These are phyloP conservation scores for Nibea coibor DNA, from an alignment of 2,113 vertebrate genomes.

Conservation along the genomic window DNA sequence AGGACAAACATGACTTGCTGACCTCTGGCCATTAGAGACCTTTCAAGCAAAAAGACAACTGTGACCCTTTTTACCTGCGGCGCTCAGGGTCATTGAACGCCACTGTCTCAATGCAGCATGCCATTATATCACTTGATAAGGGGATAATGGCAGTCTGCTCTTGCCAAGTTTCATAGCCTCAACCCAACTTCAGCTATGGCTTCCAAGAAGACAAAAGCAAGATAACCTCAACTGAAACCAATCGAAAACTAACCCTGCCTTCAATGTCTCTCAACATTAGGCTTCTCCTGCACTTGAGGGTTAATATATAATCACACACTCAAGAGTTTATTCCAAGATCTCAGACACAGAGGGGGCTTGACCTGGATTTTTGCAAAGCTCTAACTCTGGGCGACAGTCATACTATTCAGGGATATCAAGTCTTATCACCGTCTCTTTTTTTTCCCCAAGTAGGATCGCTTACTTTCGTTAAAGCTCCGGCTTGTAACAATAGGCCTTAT, in stretches of 20 bases:
- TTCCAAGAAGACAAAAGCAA: conserved; percentile 55
- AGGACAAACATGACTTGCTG: conserved; percentile 84
- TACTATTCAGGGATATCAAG: conserved; percentile 66
- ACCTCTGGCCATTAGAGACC: conserved; percentile 81
- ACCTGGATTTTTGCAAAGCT: conserved; percentile 77
- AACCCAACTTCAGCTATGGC: conserved; percentile 14
- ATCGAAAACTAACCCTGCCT: conserved; percentile 48
- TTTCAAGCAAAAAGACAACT: conserved; percentile 61
- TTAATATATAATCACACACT: conserved; percentile 72
- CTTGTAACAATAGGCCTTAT: conserved; percentile 70
- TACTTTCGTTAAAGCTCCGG: conserved; percentile 62
- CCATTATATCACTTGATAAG: conserved; percentile 40
- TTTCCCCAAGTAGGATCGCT: conserved; percentile 61
- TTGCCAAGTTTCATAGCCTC: conserved; percentile 48
- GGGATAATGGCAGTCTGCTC: conserved; percentile 41
- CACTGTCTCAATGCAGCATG: conserved; percentile 65
- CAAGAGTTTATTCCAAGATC: conserved; percentile 54
- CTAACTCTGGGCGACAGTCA: conserved; percentile 57
- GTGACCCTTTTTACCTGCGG: conserved; percentile 75
- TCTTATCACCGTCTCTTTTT: conserved; percentile 59
- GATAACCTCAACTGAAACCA: conserved; percentile 55
- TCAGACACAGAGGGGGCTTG: conserved; percentile 58
- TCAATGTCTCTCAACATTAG: conserved; percentile 38
- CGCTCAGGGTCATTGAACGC: conserved; percentile 71
- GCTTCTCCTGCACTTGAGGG: conserved; percentile 53